Evolutionary conservation across 2,888 invertebrate genomes (phyloP).

Genomic region (Agrochola circellaris): DNA sequence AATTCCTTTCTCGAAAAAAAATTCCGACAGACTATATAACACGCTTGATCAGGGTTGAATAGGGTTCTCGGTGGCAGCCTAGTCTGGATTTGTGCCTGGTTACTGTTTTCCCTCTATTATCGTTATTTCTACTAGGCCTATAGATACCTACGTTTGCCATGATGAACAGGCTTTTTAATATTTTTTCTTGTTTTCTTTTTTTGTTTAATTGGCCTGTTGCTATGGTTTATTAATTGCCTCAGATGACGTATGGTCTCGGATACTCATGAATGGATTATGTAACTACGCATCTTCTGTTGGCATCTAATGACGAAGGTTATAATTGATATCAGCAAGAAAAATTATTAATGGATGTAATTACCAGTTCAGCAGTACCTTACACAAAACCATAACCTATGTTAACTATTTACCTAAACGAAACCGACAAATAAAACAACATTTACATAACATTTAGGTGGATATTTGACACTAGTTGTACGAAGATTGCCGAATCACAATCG

Average conservation of each 20-base stretch:
- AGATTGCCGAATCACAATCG: neutral
- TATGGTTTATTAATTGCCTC: constrained; percentile 16
- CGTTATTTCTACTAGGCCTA: neutral
- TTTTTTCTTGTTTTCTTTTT: constrained; percentile 10
- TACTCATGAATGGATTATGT: constrained; percentile 11
- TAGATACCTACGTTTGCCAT: neutral
- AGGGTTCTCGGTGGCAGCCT: neutral
- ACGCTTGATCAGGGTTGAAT: neutral
- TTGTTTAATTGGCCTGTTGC: constrained; percentile 13
- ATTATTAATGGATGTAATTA: neutral
- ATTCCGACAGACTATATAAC: no score
- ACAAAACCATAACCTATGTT: neutral
- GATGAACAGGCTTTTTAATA: neutral
- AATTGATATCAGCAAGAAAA: neutral
- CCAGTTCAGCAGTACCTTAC: neutral
- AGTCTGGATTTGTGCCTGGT: neutral
- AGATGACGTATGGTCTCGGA: neutral
- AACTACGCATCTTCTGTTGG: neutral
- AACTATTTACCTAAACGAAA: neutral
- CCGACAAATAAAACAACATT: neutral
- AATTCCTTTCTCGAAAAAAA: no score
- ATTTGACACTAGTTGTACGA: neutral
- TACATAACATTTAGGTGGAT: neutral
- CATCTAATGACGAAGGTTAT: neutral
- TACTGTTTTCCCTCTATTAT: neutral